Evolutionary conservation across 2,113 vertebrate species (phyloP).

Genomic region (Centropus unirufus): DNA sequence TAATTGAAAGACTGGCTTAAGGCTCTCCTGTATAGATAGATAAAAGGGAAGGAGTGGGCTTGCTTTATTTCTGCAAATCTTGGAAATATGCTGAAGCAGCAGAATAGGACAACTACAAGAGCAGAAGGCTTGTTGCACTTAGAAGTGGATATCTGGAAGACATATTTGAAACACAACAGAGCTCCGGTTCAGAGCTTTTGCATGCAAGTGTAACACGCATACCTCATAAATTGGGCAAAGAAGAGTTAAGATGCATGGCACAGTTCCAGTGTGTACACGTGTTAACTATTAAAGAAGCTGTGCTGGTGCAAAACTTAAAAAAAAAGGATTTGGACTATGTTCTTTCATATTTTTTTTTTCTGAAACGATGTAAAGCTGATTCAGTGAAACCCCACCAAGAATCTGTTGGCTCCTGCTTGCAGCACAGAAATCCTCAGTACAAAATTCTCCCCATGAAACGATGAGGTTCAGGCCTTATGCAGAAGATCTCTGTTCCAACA

Average conservation of each 20-base stretch:
- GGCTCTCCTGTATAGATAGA: neutral
- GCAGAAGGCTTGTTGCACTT: neutral
- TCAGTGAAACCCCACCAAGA: constrained; percentile 9
- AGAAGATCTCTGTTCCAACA: neutral
- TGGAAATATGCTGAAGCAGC: constrained; percentile 15
- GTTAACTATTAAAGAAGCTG: constrained; percentile 36
- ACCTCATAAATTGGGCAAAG: neutral
- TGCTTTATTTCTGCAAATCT: neutral
- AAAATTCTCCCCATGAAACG: neutral
- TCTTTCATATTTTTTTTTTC: constrained; percentile 19
- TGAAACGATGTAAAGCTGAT: neutral
- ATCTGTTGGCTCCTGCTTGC: neutral
- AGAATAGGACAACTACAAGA: neutral
- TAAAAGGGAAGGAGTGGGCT: neutral
- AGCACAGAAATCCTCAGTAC: neutral
- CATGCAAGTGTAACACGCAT: neutral
- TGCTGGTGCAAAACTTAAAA: neutral
- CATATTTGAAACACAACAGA: neutral
- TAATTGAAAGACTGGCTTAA: neutral
- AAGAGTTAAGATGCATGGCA: constrained; percentile 22
- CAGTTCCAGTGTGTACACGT: neutral
- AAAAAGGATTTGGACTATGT: neutral
- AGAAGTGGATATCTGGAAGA: neutral
- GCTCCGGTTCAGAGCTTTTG: neutral
- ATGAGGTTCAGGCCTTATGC: neutral